phyloP scores from a whole-genome alignment of 2,888 invertebrate genomes.

The Aphrophora alni region DNA sequence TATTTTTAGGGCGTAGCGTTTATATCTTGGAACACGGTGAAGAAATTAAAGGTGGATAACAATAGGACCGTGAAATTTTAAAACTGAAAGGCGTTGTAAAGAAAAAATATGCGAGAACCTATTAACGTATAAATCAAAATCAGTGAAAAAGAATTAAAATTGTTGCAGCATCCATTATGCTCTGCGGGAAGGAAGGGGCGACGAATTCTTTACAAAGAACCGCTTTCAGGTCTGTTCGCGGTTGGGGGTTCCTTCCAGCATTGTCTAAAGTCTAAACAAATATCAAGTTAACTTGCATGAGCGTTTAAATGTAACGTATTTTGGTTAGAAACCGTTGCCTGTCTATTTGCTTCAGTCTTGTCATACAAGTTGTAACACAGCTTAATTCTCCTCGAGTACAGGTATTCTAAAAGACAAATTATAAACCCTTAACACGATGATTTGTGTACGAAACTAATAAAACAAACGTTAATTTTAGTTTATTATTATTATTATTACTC shows the following conservation, averaged over 20 bases:
- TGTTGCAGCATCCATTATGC: slow-evolving; percentile 1
- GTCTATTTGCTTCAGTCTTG: neutral
- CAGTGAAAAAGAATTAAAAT: neutral
- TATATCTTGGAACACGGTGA: too few relatives aligned
- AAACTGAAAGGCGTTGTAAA: neutral
- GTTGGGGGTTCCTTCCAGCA: neutral
- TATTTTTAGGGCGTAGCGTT: too few relatives aligned
- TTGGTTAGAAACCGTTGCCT: neutral
- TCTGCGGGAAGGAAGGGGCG: neutral
- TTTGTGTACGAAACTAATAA: too few relatives aligned
- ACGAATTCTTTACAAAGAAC: too few relatives aligned
- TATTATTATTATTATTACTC: too few relatives aligned
- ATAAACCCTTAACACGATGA: too few relatives aligned
- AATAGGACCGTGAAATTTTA: neutral
- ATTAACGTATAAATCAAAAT: slow-evolving; percentile 9
- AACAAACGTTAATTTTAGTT: too few relatives aligned
- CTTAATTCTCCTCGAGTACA: too few relatives aligned
- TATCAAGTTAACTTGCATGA: too few relatives aligned
- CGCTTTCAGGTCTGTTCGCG: neutral
- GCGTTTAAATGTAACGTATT: neutral
- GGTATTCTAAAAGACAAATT: too few relatives aligned
- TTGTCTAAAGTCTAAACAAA: neutral
- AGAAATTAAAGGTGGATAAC: neutral
- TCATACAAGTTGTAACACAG: neutral
- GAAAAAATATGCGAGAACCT: neutral